Conservation (phyloP, 2,888 invertebrate species). For the Nemotelus pantherinus region DNA sequence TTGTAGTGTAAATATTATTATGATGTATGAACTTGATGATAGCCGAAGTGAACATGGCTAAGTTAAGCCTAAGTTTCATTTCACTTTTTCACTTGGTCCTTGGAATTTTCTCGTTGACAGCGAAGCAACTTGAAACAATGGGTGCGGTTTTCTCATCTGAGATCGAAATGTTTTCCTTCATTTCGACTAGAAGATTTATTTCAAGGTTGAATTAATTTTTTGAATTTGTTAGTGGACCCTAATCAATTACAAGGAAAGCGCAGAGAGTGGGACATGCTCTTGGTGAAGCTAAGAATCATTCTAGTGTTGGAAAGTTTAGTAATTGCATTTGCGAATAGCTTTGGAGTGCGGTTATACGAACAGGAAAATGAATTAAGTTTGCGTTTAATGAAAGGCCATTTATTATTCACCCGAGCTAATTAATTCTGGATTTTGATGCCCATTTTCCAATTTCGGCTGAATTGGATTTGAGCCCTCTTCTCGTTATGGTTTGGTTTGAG, state of each 20-base stretch:
- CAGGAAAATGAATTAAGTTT: constrained; percentile 8
- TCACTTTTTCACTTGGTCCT: no score
- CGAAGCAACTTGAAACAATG: no score
- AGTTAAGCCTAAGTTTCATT: no score
- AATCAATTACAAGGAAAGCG: background rate
- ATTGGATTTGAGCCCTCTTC: background rate
- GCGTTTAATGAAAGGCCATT: constrained; percentile 2
- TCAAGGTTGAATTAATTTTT: constrained; percentile 1
- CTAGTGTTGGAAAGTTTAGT: no score
- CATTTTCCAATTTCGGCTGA: background rate
- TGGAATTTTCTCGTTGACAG: no score
- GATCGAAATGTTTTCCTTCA: background rate
- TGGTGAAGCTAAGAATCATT: no score
- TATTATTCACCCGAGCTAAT: constrained; percentile 12
- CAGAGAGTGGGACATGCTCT: no score
- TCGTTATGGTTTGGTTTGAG: background rate
- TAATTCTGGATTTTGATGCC: background rate
- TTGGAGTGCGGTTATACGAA: no score
- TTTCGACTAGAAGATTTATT: background rate
- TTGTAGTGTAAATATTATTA: no score
- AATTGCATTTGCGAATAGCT: no score
- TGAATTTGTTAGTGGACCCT: background rate
- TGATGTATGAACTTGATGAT: no score
- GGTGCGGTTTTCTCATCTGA: background rate
- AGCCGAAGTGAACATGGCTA: no score